phyloP scores from a whole-genome alignment of 2,888 invertebrate genomes.

The Torymus tubicola region DNA sequence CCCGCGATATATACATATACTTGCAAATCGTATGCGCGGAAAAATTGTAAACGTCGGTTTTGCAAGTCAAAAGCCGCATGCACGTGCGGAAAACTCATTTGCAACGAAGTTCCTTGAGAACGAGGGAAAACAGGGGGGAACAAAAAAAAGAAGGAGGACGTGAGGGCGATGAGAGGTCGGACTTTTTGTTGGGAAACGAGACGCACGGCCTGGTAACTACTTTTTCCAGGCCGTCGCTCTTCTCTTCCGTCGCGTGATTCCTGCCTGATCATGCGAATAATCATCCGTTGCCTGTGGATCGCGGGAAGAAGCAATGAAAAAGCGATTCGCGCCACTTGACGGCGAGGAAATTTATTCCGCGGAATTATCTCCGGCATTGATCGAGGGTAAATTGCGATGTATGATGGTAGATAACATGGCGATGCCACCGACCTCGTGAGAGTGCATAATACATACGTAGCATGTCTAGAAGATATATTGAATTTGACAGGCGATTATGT shows the following conservation, averaged over 20 bases:
- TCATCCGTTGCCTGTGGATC: slow-evolving; percentile 2
- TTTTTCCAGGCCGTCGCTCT: slow-evolving; percentile 35
- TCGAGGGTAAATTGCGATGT: not conserved
- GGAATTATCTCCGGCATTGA: not conserved
- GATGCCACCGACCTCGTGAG: too few species aligned
- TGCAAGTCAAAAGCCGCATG: slow-evolving; percentile 11
- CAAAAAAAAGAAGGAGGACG: too few species aligned
- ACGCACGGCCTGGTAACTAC: not conserved
- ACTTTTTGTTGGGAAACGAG: too few species aligned
- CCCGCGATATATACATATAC: not conserved
- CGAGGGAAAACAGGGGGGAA: too few species aligned
- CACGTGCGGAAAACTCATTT: not conserved
- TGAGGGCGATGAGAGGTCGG: too few species aligned
- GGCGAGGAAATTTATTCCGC: slow-evolving; percentile 15
- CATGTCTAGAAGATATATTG: too few species aligned
- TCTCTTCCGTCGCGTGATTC: slow-evolving; percentile 12
- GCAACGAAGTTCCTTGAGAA: slow-evolving; percentile 6
- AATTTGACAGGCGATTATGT: slow-evolving; percentile 5
- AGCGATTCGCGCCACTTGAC: not conserved
- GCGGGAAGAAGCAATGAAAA: slow-evolving; percentile 8
- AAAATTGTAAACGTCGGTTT: slow-evolving; percentile 7
- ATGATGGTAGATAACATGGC: too few species aligned
- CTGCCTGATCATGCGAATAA: slow-evolving; percentile 34
- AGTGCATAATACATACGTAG: too few species aligned
- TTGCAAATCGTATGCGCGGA: slow-evolving; percentile 9